Evolutionary conservation across 2,888 invertebrate genomes (phyloP).

Genomic region (Limnephilus lunatus): DNA sequence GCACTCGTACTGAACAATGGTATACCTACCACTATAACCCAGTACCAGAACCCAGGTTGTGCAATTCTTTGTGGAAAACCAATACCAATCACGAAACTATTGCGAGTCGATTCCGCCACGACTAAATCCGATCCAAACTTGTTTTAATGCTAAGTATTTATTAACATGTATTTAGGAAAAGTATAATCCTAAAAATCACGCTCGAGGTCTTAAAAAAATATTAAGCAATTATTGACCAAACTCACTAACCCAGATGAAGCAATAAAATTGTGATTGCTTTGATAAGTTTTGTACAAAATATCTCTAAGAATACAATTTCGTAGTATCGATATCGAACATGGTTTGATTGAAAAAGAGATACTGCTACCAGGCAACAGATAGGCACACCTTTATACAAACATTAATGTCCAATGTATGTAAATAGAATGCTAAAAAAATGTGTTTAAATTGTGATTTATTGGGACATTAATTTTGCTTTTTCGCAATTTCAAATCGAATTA

Average conservation of each 20-base stretch:
- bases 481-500: background rate
- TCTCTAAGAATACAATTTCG: background rate
- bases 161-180: background rate
- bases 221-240: background rate
- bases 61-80: slow-evolving; percentile 25
- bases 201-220: background rate
- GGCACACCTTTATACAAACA: background rate
- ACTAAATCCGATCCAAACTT: background rate
- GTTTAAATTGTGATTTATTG: background rate
- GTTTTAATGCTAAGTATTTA: background rate
- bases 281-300: background rate
- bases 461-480: background rate
- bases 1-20: slow-evolving; percentile 20
- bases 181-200: background rate
- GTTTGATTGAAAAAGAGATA: background rate
- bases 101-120: background rate
- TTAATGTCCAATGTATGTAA: background rate
- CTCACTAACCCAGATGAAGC: background rate
- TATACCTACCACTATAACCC: background rate
- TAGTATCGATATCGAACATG: background rate
- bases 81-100: slow-evolving; percentile 6
- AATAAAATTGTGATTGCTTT: background rate
- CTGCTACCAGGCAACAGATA: background rate
- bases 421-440: background rate
- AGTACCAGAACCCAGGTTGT: slow-evolving; percentile 22